Evolutionary conservation across 2,888 invertebrate species (phyloP), one percentile per base, ranked within the genome.

Genomic region (Ischnura elegans): DNA sequence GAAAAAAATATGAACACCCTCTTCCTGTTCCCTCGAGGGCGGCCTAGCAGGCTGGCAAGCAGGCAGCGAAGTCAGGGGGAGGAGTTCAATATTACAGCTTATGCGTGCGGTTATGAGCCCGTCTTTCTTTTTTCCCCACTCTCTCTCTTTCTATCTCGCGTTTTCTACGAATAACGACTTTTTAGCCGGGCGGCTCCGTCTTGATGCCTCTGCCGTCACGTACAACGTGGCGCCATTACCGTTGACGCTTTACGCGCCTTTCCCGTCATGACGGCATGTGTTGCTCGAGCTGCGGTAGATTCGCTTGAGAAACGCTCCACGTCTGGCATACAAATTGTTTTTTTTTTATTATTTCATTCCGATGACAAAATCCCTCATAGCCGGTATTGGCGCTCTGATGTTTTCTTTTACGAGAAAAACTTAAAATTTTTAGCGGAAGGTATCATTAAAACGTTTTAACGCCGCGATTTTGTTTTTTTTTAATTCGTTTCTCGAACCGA

Each of bases 91-190:
- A 36, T 76, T 76, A 76, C 76, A 76, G 76, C 76, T 76, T 76
- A 76, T 36, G 76, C 76, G 76, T 76, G 76, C 76, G 36, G 76
- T 76, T 76, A 76, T 76, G 76, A 76, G 76, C 36, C 51, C 51
- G 13, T n/a, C n/a, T 51, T 51, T 51, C 13, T 8, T 10, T 19
- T 19, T 47, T 13, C 47, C 47, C 47, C 5, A 47, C 47, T 13
- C 47, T 13, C 47, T 13, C 47, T 13, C 47, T 47, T 13, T 13
- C 47, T 8, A 47, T 51, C 51, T 5, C 76, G 76, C 76, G 76
- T 76, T 76, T 76, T 76, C 76, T 76, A 25, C 76, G 76, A 76
- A 76, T 76, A 76, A 76, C 76, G 76, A 76, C 76, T 76, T 76
- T 76, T 76, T 76, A 76, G 76, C 76, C 76, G 3, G 76, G n/a